These are phyloP conservation scores for Gymnodraco acuticeps DNA, from an alignment of 2,797 vertebrate species.

Conservation along the genomic window DNA sequence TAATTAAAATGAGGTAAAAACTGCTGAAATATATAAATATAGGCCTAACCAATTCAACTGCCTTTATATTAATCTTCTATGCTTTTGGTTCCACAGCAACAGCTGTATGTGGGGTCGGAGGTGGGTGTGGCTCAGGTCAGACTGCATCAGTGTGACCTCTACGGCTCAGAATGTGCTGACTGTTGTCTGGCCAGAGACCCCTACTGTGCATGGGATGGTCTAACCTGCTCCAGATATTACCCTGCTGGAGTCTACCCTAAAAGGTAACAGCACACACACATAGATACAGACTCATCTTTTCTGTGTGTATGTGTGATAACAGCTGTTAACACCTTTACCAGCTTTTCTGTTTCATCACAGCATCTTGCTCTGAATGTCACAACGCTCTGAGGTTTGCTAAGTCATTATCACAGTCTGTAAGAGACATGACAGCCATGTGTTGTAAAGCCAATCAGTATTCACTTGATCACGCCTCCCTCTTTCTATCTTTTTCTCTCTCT, in stretches of 20 bases:
- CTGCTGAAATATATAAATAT: no score
- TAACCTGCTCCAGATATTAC: slow-evolving; percentile 93
- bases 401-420: slow-evolving; percentile 42
- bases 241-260: slow-evolving; percentile 91
- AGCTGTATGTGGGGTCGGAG: slow-evolving; percentile 92
- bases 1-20: slow-evolving; percentile 11
- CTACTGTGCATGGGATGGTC: slow-evolving; percentile 97
- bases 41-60: not conserved
- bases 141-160: slow-evolving; percentile 95
- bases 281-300: not conserved
- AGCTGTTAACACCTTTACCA: slow-evolving; percentile 51
- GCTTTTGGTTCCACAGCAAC: slow-evolving; percentile 87
- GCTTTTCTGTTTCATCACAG: slow-evolving; percentile 24
- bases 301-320: slow-evolving; percentile 21
- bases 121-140: slow-evolving; percentile 90
- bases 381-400: slow-evolving; percentile 38
- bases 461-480: slow-evolving; percentile 36
- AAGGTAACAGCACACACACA: slow-evolving; percentile 82
- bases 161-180: slow-evolving; percentile 94
- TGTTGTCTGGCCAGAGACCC: slow-evolving; percentile 97
- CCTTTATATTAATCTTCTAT: not conserved
- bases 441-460: slow-evolving; percentile 56
- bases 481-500: slow-evolving; percentile 17
- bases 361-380: slow-evolving; percentile 53
- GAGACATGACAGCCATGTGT: slow-evolving; percentile 42